Conservation (phyloP, 2,888 invertebrate genomes). For the Patella ulyssiponensis region DNA sequence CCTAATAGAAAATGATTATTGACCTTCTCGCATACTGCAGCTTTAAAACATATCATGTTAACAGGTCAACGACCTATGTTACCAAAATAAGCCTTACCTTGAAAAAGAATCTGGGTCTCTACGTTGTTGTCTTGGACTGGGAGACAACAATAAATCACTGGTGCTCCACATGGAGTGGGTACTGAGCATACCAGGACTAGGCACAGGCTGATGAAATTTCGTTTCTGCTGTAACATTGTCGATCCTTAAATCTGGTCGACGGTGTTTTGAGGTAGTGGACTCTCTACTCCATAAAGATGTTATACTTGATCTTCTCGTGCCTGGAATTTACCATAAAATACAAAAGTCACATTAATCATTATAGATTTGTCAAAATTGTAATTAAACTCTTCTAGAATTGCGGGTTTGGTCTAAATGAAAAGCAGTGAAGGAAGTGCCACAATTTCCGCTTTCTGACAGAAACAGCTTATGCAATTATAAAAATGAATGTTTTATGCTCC, state of each 20-base stretch:
- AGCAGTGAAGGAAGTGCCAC: too few species aligned
- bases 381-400: too few species aligned
- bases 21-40: too few species aligned
- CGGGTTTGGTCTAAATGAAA: too few species aligned
- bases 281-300: conserved; percentile 34
- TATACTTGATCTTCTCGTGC: conserved; percentile 37
- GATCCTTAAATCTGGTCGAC: conserved; percentile 40
- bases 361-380: too few species aligned
- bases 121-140: conserved; percentile 10
- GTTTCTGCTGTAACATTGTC: conserved; percentile 38
- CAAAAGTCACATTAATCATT: too few species aligned
- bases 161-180: conserved; percentile 58
- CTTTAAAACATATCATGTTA: too few species aligned
- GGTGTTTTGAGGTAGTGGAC: conserved; percentile 20
- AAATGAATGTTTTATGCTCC: too few species aligned
- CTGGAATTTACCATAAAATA: conserved; percentile 22
- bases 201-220: conserved; percentile 36
- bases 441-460: too few species aligned
- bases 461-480: too few species aligned
- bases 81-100: conserved; percentile 29
- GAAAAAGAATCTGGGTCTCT: conserved; percentile 33
- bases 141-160: conserved; percentile 32
- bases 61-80: too few species aligned
- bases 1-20: too few species aligned
- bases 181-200: conserved; percentile 59